phyloP scores from a whole-genome alignment of 2,888 invertebrate species.

The Junonia oenone region DNA sequence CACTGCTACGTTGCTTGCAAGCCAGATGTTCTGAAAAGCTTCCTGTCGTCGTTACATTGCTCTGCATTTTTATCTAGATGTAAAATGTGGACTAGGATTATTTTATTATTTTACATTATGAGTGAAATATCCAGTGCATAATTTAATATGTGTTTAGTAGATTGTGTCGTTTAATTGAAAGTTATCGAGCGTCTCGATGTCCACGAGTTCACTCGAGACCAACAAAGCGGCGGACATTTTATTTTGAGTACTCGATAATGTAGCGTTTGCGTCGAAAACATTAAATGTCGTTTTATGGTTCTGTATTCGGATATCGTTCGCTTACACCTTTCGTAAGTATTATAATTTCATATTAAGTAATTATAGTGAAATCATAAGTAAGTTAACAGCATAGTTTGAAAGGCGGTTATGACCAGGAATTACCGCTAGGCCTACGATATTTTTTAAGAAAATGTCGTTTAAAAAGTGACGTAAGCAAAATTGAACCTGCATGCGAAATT shows the following conservation, averaged over 20 bases:
- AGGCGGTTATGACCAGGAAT: constrained; percentile 59
- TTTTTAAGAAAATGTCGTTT: constrained; percentile 63
- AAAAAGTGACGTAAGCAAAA: constrained; percentile 68
- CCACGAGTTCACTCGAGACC: constrained; percentile 79
- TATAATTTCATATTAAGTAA: constrained; percentile 41
- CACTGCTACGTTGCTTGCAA: constrained; percentile 77
- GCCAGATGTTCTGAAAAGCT: constrained; percentile 80
- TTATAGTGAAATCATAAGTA: constrained; percentile 43
- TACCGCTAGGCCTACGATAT: constrained; percentile 65
- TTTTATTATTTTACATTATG: constrained; percentile 53
- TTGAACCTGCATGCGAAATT: constrained; percentile 49
- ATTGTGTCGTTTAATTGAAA: constrained; percentile 58
- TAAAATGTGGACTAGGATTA: constrained; percentile 70
- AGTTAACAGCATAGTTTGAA: constrained; percentile 41
- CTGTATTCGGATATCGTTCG: constrained; percentile 72
- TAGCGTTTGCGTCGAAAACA: constrained; percentile 78
- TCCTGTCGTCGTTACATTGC: constrained; percentile 70
- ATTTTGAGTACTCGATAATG: constrained; percentile 80
- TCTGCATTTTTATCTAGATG: constrained; percentile 61
- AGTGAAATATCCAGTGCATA: constrained; percentile 65
- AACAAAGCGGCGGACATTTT: constrained; percentile 81
- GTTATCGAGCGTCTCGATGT: constrained; percentile 76
- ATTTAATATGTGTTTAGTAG: constrained; percentile 62
- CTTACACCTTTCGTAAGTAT: constrained; percentile 79
- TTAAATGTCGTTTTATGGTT: constrained; percentile 78